Evolutionary conservation across 1,140 invertebrate genomes (phyloP), one percentile per base, ranked within the genome.

Genomic region (Drosophila erecta): DNA sequence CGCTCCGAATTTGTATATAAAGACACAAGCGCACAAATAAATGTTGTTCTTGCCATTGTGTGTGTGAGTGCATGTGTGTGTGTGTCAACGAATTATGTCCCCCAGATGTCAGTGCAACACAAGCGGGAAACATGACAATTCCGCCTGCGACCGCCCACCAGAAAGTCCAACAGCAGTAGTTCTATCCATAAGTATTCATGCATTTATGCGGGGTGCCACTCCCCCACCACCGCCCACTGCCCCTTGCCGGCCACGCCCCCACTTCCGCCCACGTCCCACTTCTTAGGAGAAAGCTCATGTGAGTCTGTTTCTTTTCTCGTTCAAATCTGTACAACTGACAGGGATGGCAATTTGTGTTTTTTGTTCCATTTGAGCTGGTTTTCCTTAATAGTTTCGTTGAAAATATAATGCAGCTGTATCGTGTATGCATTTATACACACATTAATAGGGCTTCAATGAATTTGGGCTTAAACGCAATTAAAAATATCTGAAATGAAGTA

Each of bases 21-120:
- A 33, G 54, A 60, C 73, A 57, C 20, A 38, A 56, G 41, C 15
- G n/a, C 22, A 46, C 55, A 57, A 65, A 50, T 65, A 58, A 71
- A 58, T 74, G 59, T 57, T 70, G 35, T 67, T 35, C 44, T 41
- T 60, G 49, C 27, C 64, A 61, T 61, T 43, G 61, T 69, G 44
- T 46, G 54, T 38, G 4, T 67, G 40, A 41, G 30, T 35, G 56
- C 1, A 17, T 70, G 79, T 35, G 61, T 67, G 37, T 43, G 30
- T 37, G 56, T 71, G 80, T 79, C 80, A 71, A 79, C 75, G 79
- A 83, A 83, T 83, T 83, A 83, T 83, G 80, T 83, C 76, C 73
- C 80, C 76, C 80, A 83, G 76, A 83, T 83, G 80, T 83, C 80
- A 83, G 75, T 79, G 80, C 80, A 83, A 84, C 79, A 83, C 79